These are phyloP conservation scores for Gorilla gorilla DNA, from an alignment of 2,113 vertebrate genomes.

Conservation along the genomic window DNA sequence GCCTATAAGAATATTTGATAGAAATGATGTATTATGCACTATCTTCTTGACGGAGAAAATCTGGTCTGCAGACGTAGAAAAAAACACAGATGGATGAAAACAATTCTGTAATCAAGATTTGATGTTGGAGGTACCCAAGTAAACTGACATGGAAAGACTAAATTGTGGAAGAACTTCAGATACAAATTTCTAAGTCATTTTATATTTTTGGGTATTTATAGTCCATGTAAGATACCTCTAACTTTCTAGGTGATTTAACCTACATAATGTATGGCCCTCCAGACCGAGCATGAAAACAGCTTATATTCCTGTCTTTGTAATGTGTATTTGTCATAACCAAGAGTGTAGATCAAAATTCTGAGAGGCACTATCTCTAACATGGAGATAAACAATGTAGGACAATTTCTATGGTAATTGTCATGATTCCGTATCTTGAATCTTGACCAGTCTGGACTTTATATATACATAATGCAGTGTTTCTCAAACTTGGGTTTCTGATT, in stretches of 20 bases:
- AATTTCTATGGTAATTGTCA: background rate
- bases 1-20: slow-evolving; percentile 47
- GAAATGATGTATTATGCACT: slow-evolving; percentile 46
- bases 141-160: slow-evolving; percentile 40
- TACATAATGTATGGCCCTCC: background rate
- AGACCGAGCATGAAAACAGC: background rate
- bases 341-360: background rate
- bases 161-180: slow-evolving; percentile 7
- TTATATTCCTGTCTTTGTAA: background rate
- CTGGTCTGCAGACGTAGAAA: slow-evolving; percentile 44
- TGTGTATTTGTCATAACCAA: background rate
- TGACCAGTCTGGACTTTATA: background rate
- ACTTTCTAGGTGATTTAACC: slow-evolving; percentile 9
- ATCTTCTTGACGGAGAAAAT: slow-evolving; percentile 56
- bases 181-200: slow-evolving; percentile 50
- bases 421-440: background rate
- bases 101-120: slow-evolving; percentile 36
- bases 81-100: slow-evolving; percentile 35
- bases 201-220: slow-evolving; percentile 23
- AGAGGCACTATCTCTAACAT: background rate
- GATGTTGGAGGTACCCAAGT: background rate
- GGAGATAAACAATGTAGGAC: background rate
- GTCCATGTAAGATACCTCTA: slow-evolving; percentile 12
- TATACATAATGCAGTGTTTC: background rate
- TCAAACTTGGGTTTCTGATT: background rate